phyloP scores from a whole-genome alignment of 2,113 vertebrate genomes.

The Syngnathus floridae region DNA sequence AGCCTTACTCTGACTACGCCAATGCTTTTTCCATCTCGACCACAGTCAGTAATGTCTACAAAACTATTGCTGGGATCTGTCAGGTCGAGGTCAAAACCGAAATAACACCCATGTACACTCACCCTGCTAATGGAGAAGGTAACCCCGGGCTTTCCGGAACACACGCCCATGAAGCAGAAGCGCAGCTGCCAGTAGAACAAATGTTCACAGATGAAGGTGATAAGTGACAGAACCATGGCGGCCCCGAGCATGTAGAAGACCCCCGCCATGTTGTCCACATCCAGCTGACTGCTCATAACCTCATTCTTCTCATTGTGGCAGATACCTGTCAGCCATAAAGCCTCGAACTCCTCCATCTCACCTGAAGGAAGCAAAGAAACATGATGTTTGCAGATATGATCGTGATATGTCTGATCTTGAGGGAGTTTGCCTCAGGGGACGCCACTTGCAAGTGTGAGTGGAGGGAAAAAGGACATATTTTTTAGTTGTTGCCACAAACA shows the following conservation, averaged over 20 bases:
- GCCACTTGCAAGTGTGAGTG: conserved; percentile 20
- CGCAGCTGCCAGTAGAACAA: conserved; percentile 99
- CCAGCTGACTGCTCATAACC: conserved; percentile 98
- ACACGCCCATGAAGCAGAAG: conserved; percentile 97
- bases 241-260: conserved; percentile 99
- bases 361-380: conserved; percentile 65
- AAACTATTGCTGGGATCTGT: conserved; percentile 35
- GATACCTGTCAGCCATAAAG: conserved; percentile 96
- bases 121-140: conserved; percentile 99
- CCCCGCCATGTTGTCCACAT: conserved; percentile 98
- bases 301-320: conserved; percentile 99
- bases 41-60: conserved; percentile 28
- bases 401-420: background rate
- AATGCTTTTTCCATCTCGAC: conserved; percentile 18
- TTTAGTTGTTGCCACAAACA: conserved; percentile 37
- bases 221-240: conserved; percentile 92
- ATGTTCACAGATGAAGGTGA: conserved; percentile 98
- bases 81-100: conserved; percentile 41
- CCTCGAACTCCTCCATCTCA: conserved; percentile 98
- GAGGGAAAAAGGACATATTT: conserved; percentile 13
- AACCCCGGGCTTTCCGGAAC: conserved; percentile 89
- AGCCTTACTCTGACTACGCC: too few species aligned
- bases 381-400: conserved; percentile 5
- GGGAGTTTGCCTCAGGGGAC: conserved; percentile 5
- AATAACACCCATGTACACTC: conserved; percentile 61